Evolutionary conservation across 53 echinoderm and acorn worm species (phyloP), one percentile per base, ranked within the genome.

Genomic region (Apostichopus leukothele): DNA sequence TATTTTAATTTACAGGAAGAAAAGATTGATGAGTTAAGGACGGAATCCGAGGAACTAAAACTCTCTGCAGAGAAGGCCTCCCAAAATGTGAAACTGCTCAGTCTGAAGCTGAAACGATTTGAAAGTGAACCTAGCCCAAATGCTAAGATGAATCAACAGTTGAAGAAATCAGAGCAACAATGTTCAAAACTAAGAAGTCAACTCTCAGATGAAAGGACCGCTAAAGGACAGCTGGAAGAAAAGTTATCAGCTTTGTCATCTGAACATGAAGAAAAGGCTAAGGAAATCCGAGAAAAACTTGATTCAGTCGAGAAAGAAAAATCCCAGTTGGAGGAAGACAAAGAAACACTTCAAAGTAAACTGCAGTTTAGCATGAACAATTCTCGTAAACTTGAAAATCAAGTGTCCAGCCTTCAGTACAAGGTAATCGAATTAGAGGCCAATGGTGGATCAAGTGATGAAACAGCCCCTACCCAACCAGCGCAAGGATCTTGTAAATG

Each of bases 281-380:
- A 90, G 60, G 67, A 67, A 3, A 39, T 8, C 66, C 89, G n/a
- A 6, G 88, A 67, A 52, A 78, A 85, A 60, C 68, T 90, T 14
- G 63, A 88, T 52, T 18, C 83, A 73, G 50, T 94, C 53, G 73
- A 92, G 50, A 90, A 84, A 53, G 76, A 95, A 54, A 86, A 87
- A 53, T 83, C 54, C 21, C 88, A 92, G 39, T 83, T 95, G 88
- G 67, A 84, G 10, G 93, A 93, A 67, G 94, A 95, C 88, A 96
- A 95, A 79, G 95, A 90, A 39, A 90, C 94, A 5, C 87, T 92
- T 5, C 88, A 92, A 20, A 93, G 91, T 20, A 96, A 96, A 84
- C 83, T 96, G n/a, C 92, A 94, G 89, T 77, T 96, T 9, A 91
- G 94, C 63, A 89, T 96, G 83, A 94, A 90, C 88, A 96, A 96